Evolutionary conservation across 1,140 invertebrate species (phyloP).

Genomic region (Rhopalosiphum padi): DNA sequence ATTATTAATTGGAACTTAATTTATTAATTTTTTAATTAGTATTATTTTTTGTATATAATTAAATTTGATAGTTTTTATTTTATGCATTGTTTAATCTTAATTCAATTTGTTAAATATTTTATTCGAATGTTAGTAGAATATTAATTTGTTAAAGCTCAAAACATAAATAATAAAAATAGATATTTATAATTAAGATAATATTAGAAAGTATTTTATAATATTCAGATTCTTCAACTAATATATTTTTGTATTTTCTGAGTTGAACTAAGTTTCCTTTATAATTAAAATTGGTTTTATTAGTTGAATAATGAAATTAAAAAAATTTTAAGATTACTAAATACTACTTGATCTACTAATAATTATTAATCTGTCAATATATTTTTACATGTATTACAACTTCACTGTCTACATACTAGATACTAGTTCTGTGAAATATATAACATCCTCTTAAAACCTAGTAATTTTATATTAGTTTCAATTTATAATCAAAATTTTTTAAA

Average conservation of each 20-base stretch:
- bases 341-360: not conserved
- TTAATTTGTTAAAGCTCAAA: not conserved
- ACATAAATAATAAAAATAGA: too few species aligned
- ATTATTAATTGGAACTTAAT: not conserved
- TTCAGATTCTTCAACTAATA: too few species aligned
- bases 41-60: not conserved
- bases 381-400: not conserved
- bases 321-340: not conserved
- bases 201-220: too few species aligned
- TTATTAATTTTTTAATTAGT: not conserved
- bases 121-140: not conserved
- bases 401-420: not conserved
- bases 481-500: not conserved
- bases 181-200: too few species aligned
- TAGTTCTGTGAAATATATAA: not conserved
- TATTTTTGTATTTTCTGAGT: not conserved
- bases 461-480: slow-evolving; percentile 22
- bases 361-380: too few species aligned
- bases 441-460: too few species aligned
- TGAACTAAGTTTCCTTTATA: not conserved
- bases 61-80: too few species aligned
- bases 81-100: too few species aligned
- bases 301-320: too few species aligned
- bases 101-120: not conserved
- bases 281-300: too few species aligned